Base-by-base conservation (phyloP, 2,113 vertebrate species). In the Zootoca vivipara region DNA sequence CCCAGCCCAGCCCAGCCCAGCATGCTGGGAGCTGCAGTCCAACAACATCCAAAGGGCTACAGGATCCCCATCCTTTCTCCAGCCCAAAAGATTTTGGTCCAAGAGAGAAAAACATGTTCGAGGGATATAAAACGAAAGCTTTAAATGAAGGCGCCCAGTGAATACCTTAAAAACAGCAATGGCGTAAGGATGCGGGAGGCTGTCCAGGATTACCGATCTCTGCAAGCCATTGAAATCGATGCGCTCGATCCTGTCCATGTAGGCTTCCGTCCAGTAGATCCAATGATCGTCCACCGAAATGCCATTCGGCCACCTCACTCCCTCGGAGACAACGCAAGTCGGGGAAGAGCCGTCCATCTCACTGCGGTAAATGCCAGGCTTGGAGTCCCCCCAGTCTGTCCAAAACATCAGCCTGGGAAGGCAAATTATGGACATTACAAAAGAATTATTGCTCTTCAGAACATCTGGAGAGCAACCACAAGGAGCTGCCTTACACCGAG, bases 201-300 rank as follows among this genome's bases (percentile, higher is more conserved):
- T 98, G 90, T 98, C 98, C 95, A 99, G 95, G 78, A 99, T 97
- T 78, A 99, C 97, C 0, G 96, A 98, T 87, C 99, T 97, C 94
- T 97, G 98, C 85, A 96, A 94, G 9, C 99, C 99, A 0, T 70
- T 96, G 92, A 99, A 98, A 81, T 98, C 96, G 0, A 98, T 96
- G 79, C 98, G 97, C 95, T 99, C 99, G 0, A 99, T 99, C 89
- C 99, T 98, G 94, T 99, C 99, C 92, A 98, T 98, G 74, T 97
- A 99, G 65, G 99, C 99, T 26, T 99, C 99, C 0, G 99, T 99
- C 99, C 99, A 99, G 94, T 99, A 99, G 89, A 99, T 97, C 98
- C 99, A 99, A 69, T 78, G 97, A 9, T 98, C 98, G 0, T 99
- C 99, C 16, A 98, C 98, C 0, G 99, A 96, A 87, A 99, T 98